Evolutionary conservation across 1,140 invertebrate species (phyloP).

Genomic region (Aphaenogaster floridana): DNA sequence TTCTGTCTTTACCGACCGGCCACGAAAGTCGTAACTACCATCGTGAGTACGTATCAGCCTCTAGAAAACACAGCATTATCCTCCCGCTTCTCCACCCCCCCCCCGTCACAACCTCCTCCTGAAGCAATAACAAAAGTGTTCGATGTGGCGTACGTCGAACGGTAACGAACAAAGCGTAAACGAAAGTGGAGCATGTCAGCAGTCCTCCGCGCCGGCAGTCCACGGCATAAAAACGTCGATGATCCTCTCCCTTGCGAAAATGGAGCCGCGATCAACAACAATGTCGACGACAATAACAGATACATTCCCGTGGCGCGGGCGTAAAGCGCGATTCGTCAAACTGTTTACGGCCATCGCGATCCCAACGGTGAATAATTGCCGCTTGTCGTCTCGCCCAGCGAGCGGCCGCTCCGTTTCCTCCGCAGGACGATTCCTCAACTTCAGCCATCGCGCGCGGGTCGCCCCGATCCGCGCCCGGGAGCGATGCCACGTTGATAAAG

Average conservation of each 20-base stretch:
- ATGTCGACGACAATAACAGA: slow-evolving; percentile 54
- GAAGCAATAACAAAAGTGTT: slow-evolving; percentile 52
- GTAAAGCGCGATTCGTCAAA: slow-evolving; percentile 51
- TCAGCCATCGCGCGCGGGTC: slow-evolving; percentile 19
- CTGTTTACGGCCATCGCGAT: slow-evolving; percentile 53
- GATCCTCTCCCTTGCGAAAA: slow-evolving; percentile 38
- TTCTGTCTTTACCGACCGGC: slow-evolving; percentile 2
- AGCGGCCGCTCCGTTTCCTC: neutral
- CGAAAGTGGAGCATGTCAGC: slow-evolving; percentile 54
- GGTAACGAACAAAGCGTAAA: slow-evolving; percentile 42
- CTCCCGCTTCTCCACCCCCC: neutral
- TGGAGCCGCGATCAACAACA: slow-evolving; percentile 45
- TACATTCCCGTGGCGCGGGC: slow-evolving; percentile 21
- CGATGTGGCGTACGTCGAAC: slow-evolving; percentile 15
- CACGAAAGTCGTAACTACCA: slow-evolving; percentile 7
- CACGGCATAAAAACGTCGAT: slow-evolving; percentile 43
- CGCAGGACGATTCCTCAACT: slow-evolving; percentile 46
- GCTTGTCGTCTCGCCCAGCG: slow-evolving; percentile 17
- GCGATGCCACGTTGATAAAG: slow-evolving; percentile 10
- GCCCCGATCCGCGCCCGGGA: neutral
- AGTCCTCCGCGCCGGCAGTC: slow-evolving; percentile 13
- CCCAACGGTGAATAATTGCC: slow-evolving; percentile 47
- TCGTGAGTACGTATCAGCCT: slow-evolving; percentile 8
- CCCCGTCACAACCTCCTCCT: too few relatives aligned
- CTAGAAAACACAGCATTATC: neutral